Evolutionary conservation across 2,888 invertebrate genomes (phyloP).

Genomic region (Lasioglossum vierecki): DNA sequence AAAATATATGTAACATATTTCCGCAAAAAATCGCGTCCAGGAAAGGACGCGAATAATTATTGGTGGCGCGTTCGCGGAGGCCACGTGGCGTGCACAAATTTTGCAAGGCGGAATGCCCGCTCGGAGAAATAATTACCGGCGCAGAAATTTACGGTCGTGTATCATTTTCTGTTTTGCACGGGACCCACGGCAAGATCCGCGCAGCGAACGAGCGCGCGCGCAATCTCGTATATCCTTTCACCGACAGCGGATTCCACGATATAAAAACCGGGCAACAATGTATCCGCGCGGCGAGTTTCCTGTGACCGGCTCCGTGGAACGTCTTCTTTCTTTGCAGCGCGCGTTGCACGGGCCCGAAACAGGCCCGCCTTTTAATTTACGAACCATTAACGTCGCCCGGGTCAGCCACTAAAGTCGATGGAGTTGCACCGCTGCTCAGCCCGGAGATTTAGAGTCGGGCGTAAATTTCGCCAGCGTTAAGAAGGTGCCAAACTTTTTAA

Average conservation of each 20-base stretch:
- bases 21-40: background rate
- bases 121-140: conserved; percentile 9
- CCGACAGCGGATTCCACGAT: conserved; percentile 27
- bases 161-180: conserved; percentile 34
- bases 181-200: background rate
- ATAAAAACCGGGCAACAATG: conserved; percentile 54
- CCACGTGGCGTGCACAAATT: conserved; percentile 30
- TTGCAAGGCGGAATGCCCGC: conserved; percentile 5
- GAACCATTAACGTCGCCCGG: conserved; percentile 78
- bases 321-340: conserved; percentile 70
- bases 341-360: conserved; percentile 67
- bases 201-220: background rate
- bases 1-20: background rate
- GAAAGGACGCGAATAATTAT: conserved; percentile 41
- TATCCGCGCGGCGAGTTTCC: conserved; percentile 47
- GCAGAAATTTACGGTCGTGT: conserved; percentile 37
- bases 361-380: conserved; percentile 77
- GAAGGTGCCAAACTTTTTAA: conserved; percentile 78
- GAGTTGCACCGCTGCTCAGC: conserved; percentile 35
- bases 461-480: conserved; percentile 76
- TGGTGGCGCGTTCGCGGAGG: background rate
- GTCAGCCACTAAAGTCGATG: conserved; percentile 50
- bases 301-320: conserved; percentile 56
- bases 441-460: conserved; percentile 65
- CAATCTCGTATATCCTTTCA: conserved; percentile 37